Percentiles rank a stretch among this genome's conserved stretches.
Conservation (phyloP, 1,140 invertebrate species). For the Saccostrea glomerata region DNA sequence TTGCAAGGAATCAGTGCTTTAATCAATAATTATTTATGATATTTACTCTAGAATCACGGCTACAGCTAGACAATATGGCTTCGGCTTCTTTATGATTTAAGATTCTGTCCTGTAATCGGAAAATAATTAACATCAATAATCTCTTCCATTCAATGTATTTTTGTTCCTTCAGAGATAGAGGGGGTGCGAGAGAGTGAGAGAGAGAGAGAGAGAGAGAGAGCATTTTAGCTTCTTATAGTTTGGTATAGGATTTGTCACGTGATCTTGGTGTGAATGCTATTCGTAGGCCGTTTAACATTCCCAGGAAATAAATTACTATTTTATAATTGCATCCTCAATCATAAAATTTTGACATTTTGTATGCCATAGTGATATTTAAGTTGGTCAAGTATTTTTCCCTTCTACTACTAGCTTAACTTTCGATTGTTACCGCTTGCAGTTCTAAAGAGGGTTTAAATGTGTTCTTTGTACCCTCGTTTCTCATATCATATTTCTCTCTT, state of each 20-base stretch:
- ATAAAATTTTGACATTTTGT: not conserved
- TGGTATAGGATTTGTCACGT: not conserved
- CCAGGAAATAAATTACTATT: conserved; percentile 20
- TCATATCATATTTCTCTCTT: not conserved
- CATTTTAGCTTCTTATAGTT: not conserved
- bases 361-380: not conserved
- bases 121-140: too few species aligned
- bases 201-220: conserved; percentile 1
- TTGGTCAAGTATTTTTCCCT: conserved; percentile 3
- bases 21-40: not conserved
- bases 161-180: not conserved
- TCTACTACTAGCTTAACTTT: too few species aligned
- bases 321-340: conserved; percentile 28
- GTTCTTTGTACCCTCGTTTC: not conserved
- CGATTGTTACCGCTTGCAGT: not conserved
- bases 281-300: not conserved
- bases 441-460: not conserved
- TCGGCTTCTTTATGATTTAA: too few species aligned
- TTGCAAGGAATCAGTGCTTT: not conserved
- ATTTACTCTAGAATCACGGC: too few species aligned
- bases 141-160: too few species aligned
- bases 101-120: too few species aligned
- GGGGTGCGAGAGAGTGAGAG: not conserved
- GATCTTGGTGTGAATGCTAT: not conserved
- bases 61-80: too few species aligned